A percentile compares a stretch with the other conserved stretches of the same genome.
Evolutionary conservation across 1,140 invertebrate genomes (phyloP).

Genomic region (Gryllus bimaculatus): DNA sequence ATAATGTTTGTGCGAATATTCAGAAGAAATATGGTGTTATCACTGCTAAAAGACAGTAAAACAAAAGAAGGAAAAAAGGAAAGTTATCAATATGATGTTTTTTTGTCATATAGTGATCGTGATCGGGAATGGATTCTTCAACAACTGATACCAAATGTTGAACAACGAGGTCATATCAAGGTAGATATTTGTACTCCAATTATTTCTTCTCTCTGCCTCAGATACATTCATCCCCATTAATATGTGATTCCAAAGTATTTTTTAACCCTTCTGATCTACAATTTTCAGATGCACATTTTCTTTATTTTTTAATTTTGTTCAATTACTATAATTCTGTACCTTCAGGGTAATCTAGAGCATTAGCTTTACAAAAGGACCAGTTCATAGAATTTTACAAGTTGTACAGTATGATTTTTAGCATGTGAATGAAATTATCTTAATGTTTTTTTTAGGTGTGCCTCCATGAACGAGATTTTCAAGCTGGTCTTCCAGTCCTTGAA

Average conservation of each 20-base stretch:
- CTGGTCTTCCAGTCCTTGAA: constrained; percentile 49
- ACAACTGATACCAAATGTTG: constrained; percentile 46
- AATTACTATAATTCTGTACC: too few relatives aligned
- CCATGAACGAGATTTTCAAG: constrained; percentile 54
- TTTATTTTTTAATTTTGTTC: too few relatives aligned
- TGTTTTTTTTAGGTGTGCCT: constrained; percentile 39
- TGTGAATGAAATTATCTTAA: too few relatives aligned
- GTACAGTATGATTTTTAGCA: too few relatives aligned
- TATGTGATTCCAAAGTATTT: too few relatives aligned
- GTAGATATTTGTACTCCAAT: neutral
- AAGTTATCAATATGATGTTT: constrained; percentile 44
- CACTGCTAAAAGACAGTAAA: constrained; percentile 34
- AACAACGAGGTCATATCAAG: constrained; percentile 39
- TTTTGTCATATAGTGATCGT: constrained; percentile 51
- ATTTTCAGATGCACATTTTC: too few relatives aligned
- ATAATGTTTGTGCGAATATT: constrained; percentile 46
- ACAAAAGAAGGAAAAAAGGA: constrained; percentile 26
- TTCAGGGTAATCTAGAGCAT: too few relatives aligned
- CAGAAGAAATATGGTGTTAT: constrained; percentile 39
- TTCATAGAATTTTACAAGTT: too few relatives aligned
- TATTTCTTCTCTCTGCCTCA: too few relatives aligned
- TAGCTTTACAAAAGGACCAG: too few relatives aligned
- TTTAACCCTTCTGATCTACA: too few relatives aligned
- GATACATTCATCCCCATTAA: too few relatives aligned
- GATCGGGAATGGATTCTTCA: constrained; percentile 49